Conservation (phyloP, 2,113 vertebrate species). For the Sorex araneus region DNA sequence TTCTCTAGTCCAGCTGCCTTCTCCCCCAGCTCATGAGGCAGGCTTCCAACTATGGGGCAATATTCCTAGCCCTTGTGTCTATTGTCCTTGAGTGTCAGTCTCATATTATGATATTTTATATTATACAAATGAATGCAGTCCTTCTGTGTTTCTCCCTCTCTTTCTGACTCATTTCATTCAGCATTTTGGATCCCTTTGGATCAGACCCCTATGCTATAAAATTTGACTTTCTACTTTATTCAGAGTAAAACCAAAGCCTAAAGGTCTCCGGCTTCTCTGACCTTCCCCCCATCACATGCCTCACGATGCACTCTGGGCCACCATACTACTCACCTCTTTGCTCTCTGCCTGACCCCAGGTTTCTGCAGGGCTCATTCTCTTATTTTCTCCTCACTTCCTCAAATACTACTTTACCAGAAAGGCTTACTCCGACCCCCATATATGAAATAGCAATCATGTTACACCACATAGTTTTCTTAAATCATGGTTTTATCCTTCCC, state of each 20-base stretch:
- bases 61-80: too few relatives aligned
- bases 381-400: neutral
- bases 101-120: too few relatives aligned
- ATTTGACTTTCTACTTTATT: neutral
- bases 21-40: too few relatives aligned
- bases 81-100: too few relatives aligned
- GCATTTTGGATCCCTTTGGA: rapidly evolving
- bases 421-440: neutral
- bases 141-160: too few relatives aligned
- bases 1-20: too few relatives aligned
- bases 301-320: rapidly evolving
- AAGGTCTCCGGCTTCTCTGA: neutral
- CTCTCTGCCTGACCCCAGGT: neutral
- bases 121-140: too few relatives aligned
- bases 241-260: neutral
- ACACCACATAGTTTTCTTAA: too few relatives aligned
- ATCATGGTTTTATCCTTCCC: neutral
- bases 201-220: neutral
- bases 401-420: neutral
- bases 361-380: neutral
- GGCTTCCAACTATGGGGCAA: too few relatives aligned
- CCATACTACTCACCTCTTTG: neutral
- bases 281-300: neutral
- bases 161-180: too few relatives aligned
- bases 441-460: neutral